phyloP scores from a whole-genome alignment of 2,888 invertebrate species.

The Mycogona germanica region DNA sequence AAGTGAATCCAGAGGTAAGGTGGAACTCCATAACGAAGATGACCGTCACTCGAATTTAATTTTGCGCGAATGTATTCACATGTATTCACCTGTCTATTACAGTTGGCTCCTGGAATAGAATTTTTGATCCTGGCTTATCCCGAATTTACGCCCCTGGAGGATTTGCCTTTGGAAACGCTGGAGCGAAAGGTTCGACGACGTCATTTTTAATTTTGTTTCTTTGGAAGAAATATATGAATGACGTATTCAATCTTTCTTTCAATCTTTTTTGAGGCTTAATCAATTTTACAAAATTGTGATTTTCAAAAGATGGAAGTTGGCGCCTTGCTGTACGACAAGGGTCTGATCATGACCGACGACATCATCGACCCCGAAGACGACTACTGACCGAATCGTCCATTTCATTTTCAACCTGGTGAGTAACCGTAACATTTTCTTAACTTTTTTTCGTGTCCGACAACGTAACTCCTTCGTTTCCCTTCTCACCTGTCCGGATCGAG shows the following conservation, averaged over 20 bases:
- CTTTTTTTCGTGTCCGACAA: too few species aligned
- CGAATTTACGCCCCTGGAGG: slow-evolving; percentile 54
- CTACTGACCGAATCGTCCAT: too few species aligned
- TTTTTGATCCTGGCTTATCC: slow-evolving; percentile 62
- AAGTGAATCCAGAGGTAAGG: slow-evolving; percentile 47
- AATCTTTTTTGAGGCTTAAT: too few species aligned
- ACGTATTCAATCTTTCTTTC: too few species aligned
- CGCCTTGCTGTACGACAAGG: slow-evolving; percentile 68
- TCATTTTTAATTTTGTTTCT: slow-evolving; percentile 29
- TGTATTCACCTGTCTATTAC: slow-evolving; percentile 17
- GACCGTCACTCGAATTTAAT: background rate
- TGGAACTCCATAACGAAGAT: background rate
- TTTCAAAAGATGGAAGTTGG: slow-evolving; percentile 45
- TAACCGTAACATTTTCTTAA: too few species aligned
- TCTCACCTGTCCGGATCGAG: too few species aligned
- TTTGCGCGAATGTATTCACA: too few species aligned
- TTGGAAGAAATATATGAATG: slow-evolving; percentile 2
- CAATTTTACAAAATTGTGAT: too few species aligned
- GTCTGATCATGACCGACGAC: slow-evolving; percentile 55
- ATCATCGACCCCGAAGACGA: background rate
- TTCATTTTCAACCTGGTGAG: too few species aligned
- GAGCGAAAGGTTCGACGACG: slow-evolving; percentile 46
- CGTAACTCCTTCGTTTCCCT: too few species aligned
- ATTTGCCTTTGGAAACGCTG: slow-evolving; percentile 51
- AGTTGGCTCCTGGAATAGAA: slow-evolving; percentile 54